These are phyloP conservation scores for Tragelaphus imberbis DNA, from an alignment of 2,113 vertebrate genomes.

Conservation along the genomic window DNA sequence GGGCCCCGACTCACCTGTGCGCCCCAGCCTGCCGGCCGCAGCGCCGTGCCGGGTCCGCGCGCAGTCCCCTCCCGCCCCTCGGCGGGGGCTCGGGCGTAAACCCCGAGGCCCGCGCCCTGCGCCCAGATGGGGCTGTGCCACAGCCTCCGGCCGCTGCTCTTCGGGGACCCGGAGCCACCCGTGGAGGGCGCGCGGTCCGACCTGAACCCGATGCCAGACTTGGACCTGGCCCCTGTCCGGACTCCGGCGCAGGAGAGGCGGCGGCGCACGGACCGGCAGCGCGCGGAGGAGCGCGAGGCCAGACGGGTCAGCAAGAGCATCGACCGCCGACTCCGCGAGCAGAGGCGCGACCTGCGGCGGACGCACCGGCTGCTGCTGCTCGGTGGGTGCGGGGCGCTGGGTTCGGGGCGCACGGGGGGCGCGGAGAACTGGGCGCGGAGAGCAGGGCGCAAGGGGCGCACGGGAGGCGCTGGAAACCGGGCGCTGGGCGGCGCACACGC, in stretches of 20 bases:
- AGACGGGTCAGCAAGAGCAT: slow-evolving; percentile 92
- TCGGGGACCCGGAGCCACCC: slow-evolving; percentile 85
- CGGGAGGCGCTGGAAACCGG: neutral
- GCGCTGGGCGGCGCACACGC: neutral
- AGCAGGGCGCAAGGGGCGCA: neutral
- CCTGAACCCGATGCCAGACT: slow-evolving; percentile 75
- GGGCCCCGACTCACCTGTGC: neutral
- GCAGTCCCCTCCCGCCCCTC: neutral
- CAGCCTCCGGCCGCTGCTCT: slow-evolving; percentile 94
- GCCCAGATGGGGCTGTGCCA: slow-evolving; percentile 94
- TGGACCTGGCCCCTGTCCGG: slow-evolving; percentile 76
- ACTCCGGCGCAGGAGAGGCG: slow-evolving; percentile 68
- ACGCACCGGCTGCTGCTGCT: slow-evolving; percentile 94
- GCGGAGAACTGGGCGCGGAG: neutral
- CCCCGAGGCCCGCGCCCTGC: neutral
- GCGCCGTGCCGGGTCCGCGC: slow-evolving; percentile 75
- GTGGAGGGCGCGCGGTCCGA: slow-evolving; percentile 72
- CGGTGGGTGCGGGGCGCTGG: slow-evolving; percentile 80
- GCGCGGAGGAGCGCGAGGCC: slow-evolving; percentile 92
- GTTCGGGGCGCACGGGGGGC: neutral
- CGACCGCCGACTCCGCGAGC: slow-evolving; percentile 91
- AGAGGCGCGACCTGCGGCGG: slow-evolving; percentile 93
- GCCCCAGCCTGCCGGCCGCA: slow-evolving; percentile 71
- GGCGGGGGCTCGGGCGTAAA: neutral
- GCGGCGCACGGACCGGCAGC: slow-evolving; percentile 83